phyloP scores from a whole-genome alignment of 1,140 invertebrate species.

The Andrena cerasifolii region DNA sequence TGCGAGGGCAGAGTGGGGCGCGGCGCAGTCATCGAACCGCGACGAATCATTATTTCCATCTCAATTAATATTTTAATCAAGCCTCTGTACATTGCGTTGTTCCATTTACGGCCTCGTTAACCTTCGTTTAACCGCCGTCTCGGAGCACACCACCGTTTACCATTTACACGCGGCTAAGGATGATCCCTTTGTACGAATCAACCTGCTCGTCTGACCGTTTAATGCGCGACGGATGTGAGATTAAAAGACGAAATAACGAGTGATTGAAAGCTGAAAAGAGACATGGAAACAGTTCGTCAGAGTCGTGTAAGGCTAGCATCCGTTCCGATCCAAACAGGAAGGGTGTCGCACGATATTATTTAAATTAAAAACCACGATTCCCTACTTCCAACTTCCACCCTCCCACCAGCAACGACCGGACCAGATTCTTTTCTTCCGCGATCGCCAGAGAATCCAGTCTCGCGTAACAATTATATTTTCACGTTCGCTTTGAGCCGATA shows the following conservation, averaged over 20 bases:
- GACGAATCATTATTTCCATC: constrained; percentile 77
- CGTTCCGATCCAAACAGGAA: too few species aligned
- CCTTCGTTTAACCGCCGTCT: constrained; percentile 67
- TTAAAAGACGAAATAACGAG: not conserved
- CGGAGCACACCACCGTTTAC: constrained; percentile 54
- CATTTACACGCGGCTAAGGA: constrained; percentile 24
- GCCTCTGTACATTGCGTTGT: constrained; percentile 75
- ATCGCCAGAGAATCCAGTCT: too few species aligned
- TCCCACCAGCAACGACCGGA: too few species aligned
- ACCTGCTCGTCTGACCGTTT: constrained; percentile 12
- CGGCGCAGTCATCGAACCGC: constrained; percentile 64
- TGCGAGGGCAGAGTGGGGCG: constrained; percentile 30
- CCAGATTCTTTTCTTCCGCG: too few species aligned
- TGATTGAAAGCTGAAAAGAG: not conserved
- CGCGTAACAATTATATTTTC: too few species aligned
- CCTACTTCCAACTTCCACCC: too few species aligned
- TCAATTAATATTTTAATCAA: constrained; percentile 80
- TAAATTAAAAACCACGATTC: too few species aligned
- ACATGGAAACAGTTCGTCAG: too few species aligned
- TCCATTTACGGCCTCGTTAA: constrained; percentile 77
- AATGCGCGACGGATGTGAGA: not conserved
- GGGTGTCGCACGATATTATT: too few species aligned
- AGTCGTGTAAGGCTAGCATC: too few species aligned
- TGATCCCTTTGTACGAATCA: constrained; percentile 22
- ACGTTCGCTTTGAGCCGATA: not conserved